phyloP scores from a whole-genome alignment of 2,888 invertebrate species.

The Caenorhabditis sulstoni region DNA sequence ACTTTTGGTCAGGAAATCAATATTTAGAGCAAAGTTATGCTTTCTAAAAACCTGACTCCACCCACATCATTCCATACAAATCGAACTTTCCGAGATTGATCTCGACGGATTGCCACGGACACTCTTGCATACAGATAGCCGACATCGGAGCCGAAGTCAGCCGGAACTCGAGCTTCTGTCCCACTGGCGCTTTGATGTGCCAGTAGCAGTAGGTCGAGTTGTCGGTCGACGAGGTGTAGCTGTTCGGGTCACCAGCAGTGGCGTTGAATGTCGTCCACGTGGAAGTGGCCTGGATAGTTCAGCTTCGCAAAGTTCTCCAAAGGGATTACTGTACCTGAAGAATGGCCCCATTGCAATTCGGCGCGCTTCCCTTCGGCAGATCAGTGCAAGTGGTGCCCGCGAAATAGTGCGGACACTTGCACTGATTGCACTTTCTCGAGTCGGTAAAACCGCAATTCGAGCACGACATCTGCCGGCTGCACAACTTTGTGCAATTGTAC shows the following conservation, averaged over 20 bases:
- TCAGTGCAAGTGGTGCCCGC: conserved; percentile 36
- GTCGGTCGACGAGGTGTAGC: conserved; percentile 39
- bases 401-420: conserved; percentile 60
- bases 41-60: not conserved
- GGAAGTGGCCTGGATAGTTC: conserved; percentile 37
- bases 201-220: conserved; percentile 56
- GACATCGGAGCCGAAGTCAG: conserved; percentile 26
- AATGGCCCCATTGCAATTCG: conserved; percentile 51
- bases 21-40: too few relatives aligned
- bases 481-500: conserved; percentile 55
- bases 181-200: conserved; percentile 52
- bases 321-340: conserved; percentile 22
- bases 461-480: conserved; percentile 34
- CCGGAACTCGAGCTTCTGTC: conserved; percentile 36
- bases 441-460: conserved; percentile 54
- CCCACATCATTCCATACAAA: conserved; percentile 57
- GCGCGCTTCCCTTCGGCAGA: conserved; percentile 36
- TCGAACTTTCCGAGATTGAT: conserved; percentile 58
- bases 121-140: conserved; percentile 55
- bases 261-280: conserved; percentile 56
- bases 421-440: conserved; percentile 50
- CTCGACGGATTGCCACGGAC: conserved; percentile 59
- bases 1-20: not conserved
- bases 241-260: conserved; percentile 54
- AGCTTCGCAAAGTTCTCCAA: not conserved